Conservation (phyloP, 1,140 invertebrate species). For the Lordiphosa clarofinis region DNA sequence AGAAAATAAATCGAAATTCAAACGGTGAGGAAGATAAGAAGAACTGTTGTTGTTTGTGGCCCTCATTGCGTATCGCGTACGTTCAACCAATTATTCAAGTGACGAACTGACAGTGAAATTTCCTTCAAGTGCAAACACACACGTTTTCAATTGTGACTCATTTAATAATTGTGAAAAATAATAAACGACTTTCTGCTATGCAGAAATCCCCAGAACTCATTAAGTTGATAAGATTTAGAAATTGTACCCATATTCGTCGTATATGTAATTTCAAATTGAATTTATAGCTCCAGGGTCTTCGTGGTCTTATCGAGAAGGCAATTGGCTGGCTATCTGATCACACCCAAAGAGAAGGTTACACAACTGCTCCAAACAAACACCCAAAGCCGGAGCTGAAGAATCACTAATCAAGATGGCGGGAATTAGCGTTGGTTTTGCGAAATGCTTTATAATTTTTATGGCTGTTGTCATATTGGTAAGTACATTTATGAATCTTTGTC, state of each 20-base stretch:
- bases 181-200: slow-evolving; percentile 16
- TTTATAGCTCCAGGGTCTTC: slow-evolving; percentile 43
- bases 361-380: slow-evolving; percentile 26
- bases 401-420: slow-evolving; percentile 38
- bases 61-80: slow-evolving; percentile 31
- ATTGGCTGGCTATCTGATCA: slow-evolving; percentile 40
- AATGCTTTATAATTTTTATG: slow-evolving; percentile 76
- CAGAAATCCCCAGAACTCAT: slow-evolving; percentile 47
- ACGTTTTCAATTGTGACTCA: slow-evolving; percentile 39
- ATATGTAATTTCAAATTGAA: slow-evolving; percentile 64
- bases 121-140: slow-evolving; percentile 30
- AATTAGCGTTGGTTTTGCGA: slow-evolving; percentile 67
- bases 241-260: slow-evolving; percentile 9
- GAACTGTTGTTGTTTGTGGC: slow-evolving; percentile 24
- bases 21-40: slow-evolving; percentile 56
- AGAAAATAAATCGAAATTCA: slow-evolving; percentile 20
- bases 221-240: slow-evolving; percentile 60
- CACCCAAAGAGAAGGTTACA: slow-evolving; percentile 23
- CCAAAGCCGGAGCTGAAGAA: slow-evolving; percentile 4
- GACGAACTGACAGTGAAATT: slow-evolving; percentile 37
- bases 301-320: slow-evolving; percentile 48
- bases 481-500: slow-evolving; percentile 4
- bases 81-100: slow-evolving; percentile 2
- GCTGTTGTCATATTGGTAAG: slow-evolving; percentile 72
- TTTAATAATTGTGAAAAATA: slow-evolving; percentile 20